Percentiles rank a stretch among this genome's conserved stretches.
Evolutionary conservation across 2,797 vertebrate genomes (phyloP).

Genomic region (Apogon talboti): DNA sequence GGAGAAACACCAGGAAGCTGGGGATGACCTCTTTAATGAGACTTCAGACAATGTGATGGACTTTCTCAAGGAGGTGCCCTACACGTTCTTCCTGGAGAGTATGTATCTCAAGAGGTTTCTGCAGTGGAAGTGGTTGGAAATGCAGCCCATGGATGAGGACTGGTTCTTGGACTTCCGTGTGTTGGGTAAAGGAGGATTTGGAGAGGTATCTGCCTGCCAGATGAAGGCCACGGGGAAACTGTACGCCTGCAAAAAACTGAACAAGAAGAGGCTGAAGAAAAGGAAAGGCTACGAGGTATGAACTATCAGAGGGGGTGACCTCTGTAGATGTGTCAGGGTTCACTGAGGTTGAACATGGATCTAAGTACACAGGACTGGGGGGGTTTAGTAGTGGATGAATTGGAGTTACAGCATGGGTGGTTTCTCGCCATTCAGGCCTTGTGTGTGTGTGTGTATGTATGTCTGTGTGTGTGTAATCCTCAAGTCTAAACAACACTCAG

Average conservation of each 20-base stretch:
- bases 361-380: not conserved
- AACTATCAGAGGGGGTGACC: too few relatives aligned
- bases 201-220: slow-evolving; percentile 92
- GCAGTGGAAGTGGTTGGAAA: slow-evolving; percentile 95
- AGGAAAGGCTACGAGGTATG: slow-evolving; percentile 88
- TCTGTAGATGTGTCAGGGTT: too few relatives aligned
- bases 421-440: not conserved
- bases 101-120: slow-evolving; percentile 88
- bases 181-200: slow-evolving; percentile 92
- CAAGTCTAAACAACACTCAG: slow-evolving; percentile 4
- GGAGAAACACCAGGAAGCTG: slow-evolving; percentile 64
- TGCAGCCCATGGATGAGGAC: slow-evolving; percentile 86
- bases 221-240: slow-evolving; percentile 90
- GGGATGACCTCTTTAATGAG: slow-evolving; percentile 81
- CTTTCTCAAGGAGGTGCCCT: slow-evolving; percentile 87
- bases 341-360: not conserved
- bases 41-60: slow-evolving; percentile 76
- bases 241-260: slow-evolving; percentile 92
- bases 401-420: not conserved
- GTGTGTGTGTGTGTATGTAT: not conserved
- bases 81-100: slow-evolving; percentile 85
- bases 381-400: not conserved
- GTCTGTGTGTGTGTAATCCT: slow-evolving; percentile 7
- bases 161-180: slow-evolving; percentile 92
- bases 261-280: slow-evolving; percentile 93